Conservation (phyloP, 2,113 vertebrate species). For the Myodes glareolus region DNA sequence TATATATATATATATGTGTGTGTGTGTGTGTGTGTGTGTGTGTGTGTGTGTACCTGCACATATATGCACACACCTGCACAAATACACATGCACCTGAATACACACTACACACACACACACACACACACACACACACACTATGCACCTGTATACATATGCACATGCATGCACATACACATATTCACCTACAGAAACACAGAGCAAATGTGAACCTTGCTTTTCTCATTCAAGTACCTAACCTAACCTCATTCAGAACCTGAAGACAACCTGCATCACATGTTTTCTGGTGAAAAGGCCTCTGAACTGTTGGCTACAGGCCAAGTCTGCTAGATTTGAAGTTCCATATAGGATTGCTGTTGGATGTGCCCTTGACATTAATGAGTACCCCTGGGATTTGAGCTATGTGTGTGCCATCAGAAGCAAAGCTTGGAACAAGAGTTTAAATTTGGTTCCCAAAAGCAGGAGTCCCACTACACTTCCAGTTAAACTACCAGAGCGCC, state of each 20-base stretch:
- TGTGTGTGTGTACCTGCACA: background rate
- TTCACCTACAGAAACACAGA: background rate
- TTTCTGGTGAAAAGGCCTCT: slow-evolving; percentile 97
- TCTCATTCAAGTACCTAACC: background rate
- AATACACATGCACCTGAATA: too few species aligned
- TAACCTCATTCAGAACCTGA: too few species aligned
- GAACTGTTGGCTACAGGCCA: slow-evolving; percentile 95
- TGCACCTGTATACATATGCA: background rate
- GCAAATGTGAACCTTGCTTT: background rate
- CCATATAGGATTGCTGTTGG: slow-evolving; percentile 98
- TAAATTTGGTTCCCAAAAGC: slow-evolving; percentile 73
- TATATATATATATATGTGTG: too few species aligned
- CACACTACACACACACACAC: background rate
- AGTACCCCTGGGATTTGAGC: slow-evolving; percentile 98
- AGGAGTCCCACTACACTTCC: slow-evolving; percentile 77
- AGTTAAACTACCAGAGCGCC: slow-evolving; percentile 75
- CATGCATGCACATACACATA: background rate
- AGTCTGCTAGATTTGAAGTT: slow-evolving; percentile 97
- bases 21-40: too few species aligned
- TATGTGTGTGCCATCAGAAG: slow-evolving; percentile 98
- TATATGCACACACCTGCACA: background rate
- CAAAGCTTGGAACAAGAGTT: slow-evolving; percentile 91
- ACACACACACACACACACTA: background rate
- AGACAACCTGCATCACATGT: slow-evolving; percentile 79
- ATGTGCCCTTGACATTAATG: slow-evolving; percentile 98